A percentile compares a stretch with the other conserved stretches of the same genome.
These are phyloP conservation scores for Macrotus californicus DNA, from an alignment of 2,113 vertebrate genomes.

Conservation along the genomic window DNA sequence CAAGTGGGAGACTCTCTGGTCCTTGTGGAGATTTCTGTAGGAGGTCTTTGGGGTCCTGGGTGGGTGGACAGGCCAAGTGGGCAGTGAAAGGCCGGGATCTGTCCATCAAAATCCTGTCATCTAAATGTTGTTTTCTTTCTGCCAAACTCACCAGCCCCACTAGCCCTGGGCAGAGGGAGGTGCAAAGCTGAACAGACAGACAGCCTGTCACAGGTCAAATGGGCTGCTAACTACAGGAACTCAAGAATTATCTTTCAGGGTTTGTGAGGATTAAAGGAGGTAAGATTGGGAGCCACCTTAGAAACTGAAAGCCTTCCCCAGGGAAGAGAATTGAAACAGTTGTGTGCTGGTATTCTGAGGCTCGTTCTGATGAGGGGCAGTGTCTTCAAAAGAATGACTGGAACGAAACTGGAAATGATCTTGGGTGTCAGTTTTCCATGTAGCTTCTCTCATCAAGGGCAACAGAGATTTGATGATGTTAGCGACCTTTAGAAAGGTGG, in stretches of 20 bases:
- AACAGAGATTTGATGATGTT: neutral
- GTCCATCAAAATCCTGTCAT: neutral
- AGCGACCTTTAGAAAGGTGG: neutral
- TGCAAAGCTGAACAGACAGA: neutral
- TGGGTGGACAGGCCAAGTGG: neutral
- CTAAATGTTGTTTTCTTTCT: neutral
- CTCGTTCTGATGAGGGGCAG: neutral
- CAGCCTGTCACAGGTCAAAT: neutral
- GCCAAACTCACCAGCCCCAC: neutral
- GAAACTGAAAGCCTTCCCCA: neutral
- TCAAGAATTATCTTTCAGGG: neutral
- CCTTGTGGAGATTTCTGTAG: neutral
- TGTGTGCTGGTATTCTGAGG: neutral
- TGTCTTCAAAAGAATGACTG: neutral
- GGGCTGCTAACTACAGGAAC: neutral
- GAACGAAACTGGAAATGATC: neutral
- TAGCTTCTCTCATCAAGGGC: neutral
- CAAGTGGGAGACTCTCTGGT: neutral
- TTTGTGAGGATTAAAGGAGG: neutral
- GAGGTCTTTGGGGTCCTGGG: neutral
- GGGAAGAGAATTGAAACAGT: neutral
- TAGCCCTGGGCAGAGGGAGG: neutral
- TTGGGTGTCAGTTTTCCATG: neutral
- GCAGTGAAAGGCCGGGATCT: neutral
- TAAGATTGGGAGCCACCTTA: neutral